Evolutionary conservation across 2,888 invertebrate genomes (phyloP).

Genomic region (Phalera bucephala): DNA sequence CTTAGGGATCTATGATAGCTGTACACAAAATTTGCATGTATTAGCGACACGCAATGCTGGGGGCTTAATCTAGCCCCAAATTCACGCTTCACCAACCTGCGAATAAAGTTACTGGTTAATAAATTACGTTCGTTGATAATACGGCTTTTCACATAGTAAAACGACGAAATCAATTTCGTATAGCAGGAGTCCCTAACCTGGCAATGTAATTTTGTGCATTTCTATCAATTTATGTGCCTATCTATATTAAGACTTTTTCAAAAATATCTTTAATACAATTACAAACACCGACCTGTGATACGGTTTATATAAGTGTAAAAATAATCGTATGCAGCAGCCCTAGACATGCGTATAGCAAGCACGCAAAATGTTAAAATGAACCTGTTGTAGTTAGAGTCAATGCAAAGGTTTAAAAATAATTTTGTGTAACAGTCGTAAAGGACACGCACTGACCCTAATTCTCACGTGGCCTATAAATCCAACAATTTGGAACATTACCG

Average conservation of each 20-base stretch:
- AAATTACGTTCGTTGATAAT: constrained; percentile 15
- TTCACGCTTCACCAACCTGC: constrained; percentile 14
- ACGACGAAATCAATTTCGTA: no score
- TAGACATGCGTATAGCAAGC: no score
- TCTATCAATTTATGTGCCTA: no score
- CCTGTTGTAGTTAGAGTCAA: no score
- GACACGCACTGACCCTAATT: constrained; percentile 61
- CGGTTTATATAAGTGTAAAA: no score
- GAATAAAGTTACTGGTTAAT: constrained; percentile 10
- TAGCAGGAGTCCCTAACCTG: no score
- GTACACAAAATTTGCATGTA: constrained; percentile 56
- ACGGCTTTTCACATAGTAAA: constrained; percentile 1
- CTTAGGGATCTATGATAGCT: constrained; percentile 53
- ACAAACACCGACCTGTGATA: no score
- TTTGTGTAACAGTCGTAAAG: constrained; percentile 54
- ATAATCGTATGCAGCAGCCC: no score
- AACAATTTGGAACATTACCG: constrained; percentile 60
- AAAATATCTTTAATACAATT: no score
- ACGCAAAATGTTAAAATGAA: no score
- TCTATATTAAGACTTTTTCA: no score
- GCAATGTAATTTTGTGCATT: no score
- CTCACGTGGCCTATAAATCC: constrained; percentile 63
- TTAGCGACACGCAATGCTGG: constrained; percentile 43
- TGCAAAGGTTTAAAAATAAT: constrained; percentile 37
- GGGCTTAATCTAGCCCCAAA: constrained; percentile 11